Percentiles rank a stretch among this genome's conserved stretches.
Evolutionary conservation across 2,888 invertebrate genomes (phyloP).

Genomic region (Cheilosia vulpina): DNA sequence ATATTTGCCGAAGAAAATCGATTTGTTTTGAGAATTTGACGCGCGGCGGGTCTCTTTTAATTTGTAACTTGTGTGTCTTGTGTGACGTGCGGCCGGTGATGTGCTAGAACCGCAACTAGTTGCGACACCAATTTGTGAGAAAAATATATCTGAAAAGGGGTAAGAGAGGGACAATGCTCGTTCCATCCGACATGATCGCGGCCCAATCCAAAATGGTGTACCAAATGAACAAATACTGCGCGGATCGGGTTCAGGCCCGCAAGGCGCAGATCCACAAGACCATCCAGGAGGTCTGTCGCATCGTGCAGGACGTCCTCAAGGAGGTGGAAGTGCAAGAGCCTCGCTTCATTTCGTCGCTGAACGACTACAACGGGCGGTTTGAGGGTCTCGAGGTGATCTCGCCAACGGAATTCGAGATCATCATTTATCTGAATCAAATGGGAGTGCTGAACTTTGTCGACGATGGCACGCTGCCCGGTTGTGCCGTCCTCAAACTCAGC

Average conservation of each 20-base stretch:
- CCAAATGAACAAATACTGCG: slow-evolving; percentile 97
- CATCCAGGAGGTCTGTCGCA: slow-evolving; percentile 94
- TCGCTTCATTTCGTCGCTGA: slow-evolving; percentile 95
- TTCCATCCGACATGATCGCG: slow-evolving; percentile 96
- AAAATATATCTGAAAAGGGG: slow-evolving; percentile 8
- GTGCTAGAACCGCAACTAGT: slow-evolving; percentile 9
- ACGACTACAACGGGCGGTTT: slow-evolving; percentile 94
- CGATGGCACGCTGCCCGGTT: slow-evolving; percentile 96
- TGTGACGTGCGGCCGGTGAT: slow-evolving; percentile 20
- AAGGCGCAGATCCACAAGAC: slow-evolving; percentile 95
- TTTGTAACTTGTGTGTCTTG: slow-evolving; percentile 10
- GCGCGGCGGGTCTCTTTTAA: slow-evolving; percentile 32
- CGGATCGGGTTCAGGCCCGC: slow-evolving; percentile 94
- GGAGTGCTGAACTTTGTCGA: slow-evolving; percentile 99
- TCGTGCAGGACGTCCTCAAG: slow-evolving; percentile 97
- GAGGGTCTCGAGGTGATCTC: slow-evolving; percentile 97
- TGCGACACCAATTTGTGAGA: background rate
- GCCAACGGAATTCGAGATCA: slow-evolving; percentile 97
- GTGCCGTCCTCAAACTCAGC: slow-evolving; percentile 96
- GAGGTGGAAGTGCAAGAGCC: slow-evolving; percentile 98
- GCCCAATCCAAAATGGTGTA: slow-evolving; percentile 98
- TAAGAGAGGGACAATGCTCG: slow-evolving; percentile 88
- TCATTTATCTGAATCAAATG: slow-evolving; percentile 98
- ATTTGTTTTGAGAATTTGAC: slow-evolving; percentile 18
- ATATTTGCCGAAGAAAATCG: slow-evolving; percentile 1